Conservation (phyloP, 2,113 vertebrate species). For the Ahaetulla prasina region DNA sequence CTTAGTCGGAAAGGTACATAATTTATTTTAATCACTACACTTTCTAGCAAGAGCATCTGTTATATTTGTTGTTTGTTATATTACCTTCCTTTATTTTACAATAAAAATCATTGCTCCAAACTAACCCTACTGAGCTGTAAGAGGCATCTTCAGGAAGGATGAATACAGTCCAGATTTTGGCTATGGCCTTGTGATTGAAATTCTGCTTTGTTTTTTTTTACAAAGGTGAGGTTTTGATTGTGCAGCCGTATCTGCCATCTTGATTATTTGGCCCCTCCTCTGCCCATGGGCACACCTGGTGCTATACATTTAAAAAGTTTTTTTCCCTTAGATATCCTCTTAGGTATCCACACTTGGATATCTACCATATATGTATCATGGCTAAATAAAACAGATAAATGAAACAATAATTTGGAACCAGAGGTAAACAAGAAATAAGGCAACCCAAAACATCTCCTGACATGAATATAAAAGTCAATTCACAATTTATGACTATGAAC, state of each 20-base stretch:
- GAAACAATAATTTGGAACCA: neutral
- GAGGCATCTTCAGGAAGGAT: neutral
- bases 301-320: neutral
- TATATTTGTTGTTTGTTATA: constrained; percentile 37
- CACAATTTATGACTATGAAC: constrained; percentile 1
- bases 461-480: neutral
- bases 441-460: fast-evolving
- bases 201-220: neutral
- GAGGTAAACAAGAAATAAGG: neutral
- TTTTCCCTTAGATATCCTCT: neutral
- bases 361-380: neutral
- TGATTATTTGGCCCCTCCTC: neutral
- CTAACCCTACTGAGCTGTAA: constrained; percentile 7
- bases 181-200: neutral
- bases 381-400: constrained; percentile 30
- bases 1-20: constrained; percentile 1
- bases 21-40: neutral
- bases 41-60: constrained; percentile 24
- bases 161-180: neutral
- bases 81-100: constrained; percentile 22
- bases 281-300: neutral
- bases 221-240: neutral
- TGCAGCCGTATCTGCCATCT: neutral
- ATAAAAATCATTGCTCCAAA: constrained; percentile 29
- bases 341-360: constrained; percentile 4